These are phyloP conservation scores for Mastomys coucha DNA, from an alignment of 2,113 vertebrate genomes.

Conservation along the genomic window DNA sequence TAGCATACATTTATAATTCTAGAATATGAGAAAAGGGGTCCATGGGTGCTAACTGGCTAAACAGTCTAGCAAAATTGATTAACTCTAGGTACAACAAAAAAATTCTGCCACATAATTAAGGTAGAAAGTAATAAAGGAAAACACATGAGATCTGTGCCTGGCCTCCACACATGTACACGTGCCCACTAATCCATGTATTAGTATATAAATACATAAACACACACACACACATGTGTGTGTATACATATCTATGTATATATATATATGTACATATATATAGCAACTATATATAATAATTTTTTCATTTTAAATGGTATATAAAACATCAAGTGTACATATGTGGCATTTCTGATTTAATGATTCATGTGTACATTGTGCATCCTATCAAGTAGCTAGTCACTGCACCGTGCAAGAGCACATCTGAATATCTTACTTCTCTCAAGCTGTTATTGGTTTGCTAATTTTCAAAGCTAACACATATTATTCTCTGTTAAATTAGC, in stretches of 20 bases:
- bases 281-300: not conserved
- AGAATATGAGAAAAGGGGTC: too few relatives aligned
- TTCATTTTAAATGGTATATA: not conserved
- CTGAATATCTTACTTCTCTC: not conserved
- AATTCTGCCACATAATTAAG: not conserved
- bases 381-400: not conserved
- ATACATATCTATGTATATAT: not conserved
- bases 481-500: not conserved
- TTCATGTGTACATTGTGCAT: too few relatives aligned
- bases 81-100: not conserved
- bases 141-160: not conserved
- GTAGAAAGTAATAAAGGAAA: not conserved
- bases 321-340: not conserved
- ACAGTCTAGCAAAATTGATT: not conserved
- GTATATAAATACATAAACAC: not conserved
- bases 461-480: not conserved
- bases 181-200: too few relatives aligned
- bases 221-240: not conserved
- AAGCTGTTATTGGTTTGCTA: not conserved
- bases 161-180: not conserved
- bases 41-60: not conserved
- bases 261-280: not conserved
- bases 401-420: not conserved
- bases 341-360: not conserved
- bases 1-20: not conserved